These are phyloP conservation scores for Chrysolina americana DNA, from an alignment of 2,888 invertebrate species.

Conservation along the genomic window DNA sequence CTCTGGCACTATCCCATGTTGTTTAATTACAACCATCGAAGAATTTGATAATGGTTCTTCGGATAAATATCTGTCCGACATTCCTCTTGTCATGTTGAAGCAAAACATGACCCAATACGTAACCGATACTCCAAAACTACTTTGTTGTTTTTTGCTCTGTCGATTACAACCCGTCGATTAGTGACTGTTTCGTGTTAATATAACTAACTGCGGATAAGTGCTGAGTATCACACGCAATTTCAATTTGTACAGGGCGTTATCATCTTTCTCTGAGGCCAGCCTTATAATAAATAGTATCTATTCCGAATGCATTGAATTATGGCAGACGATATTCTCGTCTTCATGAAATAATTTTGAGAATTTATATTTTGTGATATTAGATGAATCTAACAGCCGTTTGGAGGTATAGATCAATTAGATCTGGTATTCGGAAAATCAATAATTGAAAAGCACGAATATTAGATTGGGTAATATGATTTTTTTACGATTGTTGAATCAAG, in stretches of 20 bases:
- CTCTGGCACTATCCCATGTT: neutral
- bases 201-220: neutral
- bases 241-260: neutral
- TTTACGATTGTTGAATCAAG: too few relatives aligned
- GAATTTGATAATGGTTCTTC: constrained; percentile 9
- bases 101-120: constrained; percentile 7
- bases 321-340: too few relatives aligned
- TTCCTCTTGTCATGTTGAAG: constrained; percentile 4
- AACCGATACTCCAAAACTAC: neutral
- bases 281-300: too few relatives aligned
- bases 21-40: constrained; percentile 6
- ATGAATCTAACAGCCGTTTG: too few relatives aligned
- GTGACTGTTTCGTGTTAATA: neutral
- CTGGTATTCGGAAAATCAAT: too few relatives aligned
- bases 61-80: constrained; percentile 1
- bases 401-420: too few relatives aligned
- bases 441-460: too few relatives aligned
- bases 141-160: neutral
- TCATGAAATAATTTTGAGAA: too few relatives aligned
- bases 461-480: too few relatives aligned
- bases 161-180: neutral
- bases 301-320: too few relatives aligned
- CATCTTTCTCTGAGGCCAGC: too few relatives aligned
- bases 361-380: too few relatives aligned
- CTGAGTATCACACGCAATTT: neutral